These are phyloP conservation scores for Myiozetetes cayanensis DNA, from an alignment of 2,113 vertebrate species.

Conservation along the genomic window DNA sequence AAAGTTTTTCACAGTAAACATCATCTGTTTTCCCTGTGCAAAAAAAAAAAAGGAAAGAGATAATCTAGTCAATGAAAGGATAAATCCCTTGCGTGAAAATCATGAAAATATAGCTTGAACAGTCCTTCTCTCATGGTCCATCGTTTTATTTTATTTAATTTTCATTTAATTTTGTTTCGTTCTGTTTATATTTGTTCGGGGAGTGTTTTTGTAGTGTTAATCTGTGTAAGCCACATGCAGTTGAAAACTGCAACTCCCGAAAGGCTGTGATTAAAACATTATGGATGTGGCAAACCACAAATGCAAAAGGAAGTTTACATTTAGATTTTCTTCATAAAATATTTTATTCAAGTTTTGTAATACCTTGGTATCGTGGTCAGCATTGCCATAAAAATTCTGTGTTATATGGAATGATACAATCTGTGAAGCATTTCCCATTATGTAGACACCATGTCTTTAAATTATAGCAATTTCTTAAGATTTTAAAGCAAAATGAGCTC, in stretches of 20 bases:
- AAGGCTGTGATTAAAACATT: conserved; percentile 76
- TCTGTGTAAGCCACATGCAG: conserved; percentile 75
- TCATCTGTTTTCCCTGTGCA: conserved; percentile 11
- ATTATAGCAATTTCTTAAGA: conserved; percentile 84
- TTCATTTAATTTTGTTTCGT: conserved; percentile 46
- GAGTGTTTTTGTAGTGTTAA: conserved; percentile 71
- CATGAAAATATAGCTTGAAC: conserved; percentile 16
- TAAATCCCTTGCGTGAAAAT: not conserved
- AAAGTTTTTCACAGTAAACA: conserved; percentile 46
- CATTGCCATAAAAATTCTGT: conserved; percentile 70
- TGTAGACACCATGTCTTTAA: conserved; percentile 79
- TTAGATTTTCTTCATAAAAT: conserved; percentile 55
- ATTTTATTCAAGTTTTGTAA: conserved; percentile 64
- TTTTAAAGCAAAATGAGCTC: conserved; percentile 85
- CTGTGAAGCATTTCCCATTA: conserved; percentile 81
- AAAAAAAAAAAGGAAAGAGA: not conserved
- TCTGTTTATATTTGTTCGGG: conserved; percentile 59
- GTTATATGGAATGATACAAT: conserved; percentile 77
- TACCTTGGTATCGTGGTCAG: conserved; percentile 70
- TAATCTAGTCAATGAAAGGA: not conserved
- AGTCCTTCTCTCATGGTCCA: not conserved
- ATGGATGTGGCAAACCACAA: conserved; percentile 73
- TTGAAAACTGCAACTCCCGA: conserved; percentile 78
- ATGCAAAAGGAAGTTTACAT: conserved; percentile 73
- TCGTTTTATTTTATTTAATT: conserved; percentile 39